Percentiles rank a stretch among this genome's conserved stretches.
Evolutionary conservation across 2,888 invertebrate genomes (phyloP).

Genomic region (Acrobasis suavella): DNA sequence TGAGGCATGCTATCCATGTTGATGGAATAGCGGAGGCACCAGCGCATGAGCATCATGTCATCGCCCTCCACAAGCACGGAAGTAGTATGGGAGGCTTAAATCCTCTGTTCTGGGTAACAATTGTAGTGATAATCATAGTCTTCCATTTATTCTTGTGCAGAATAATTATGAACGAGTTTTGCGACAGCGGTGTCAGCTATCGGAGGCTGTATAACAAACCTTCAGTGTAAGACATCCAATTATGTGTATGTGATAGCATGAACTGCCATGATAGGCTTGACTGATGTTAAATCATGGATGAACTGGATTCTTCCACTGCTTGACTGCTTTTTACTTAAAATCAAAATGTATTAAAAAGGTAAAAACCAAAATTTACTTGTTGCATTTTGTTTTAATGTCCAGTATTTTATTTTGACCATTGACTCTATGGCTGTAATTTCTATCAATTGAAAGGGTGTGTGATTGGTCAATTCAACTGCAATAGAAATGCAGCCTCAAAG

Average conservation of each 20-base stretch:
- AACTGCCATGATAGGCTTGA: not conserved
- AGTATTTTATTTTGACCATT: too few relatives aligned
- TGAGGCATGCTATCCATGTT: slow-evolving; percentile 95
- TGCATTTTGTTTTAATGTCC: too few relatives aligned
- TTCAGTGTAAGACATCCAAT: not conserved
- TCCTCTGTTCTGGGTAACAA: slow-evolving; percentile 95
- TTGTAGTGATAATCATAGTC: slow-evolving; percentile 92
- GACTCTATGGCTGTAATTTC: too few relatives aligned
- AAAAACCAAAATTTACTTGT: too few relatives aligned
- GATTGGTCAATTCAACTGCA: too few relatives aligned
- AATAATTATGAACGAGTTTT: slow-evolving; percentile 95
- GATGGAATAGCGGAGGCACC: slow-evolving; percentile 93
- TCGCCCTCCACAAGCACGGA: slow-evolving; percentile 95
- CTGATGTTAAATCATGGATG: not conserved
- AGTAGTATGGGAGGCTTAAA: slow-evolving; percentile 95
- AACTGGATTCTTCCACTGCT: not conserved
- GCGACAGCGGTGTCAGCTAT: slow-evolving; percentile 86
- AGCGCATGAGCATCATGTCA: slow-evolving; percentile 94
- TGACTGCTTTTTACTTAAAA: not conserved
- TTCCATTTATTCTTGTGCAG: slow-evolving; percentile 97
- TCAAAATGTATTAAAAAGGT: not conserved
- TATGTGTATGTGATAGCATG: too few relatives aligned
- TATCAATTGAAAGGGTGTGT: too few relatives aligned
- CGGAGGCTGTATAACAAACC: slow-evolving; percentile 88
- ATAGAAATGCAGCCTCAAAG: too few relatives aligned